A percentile compares a stretch with the other conserved stretches of the same genome.
These are phyloP conservation scores for Caenorhabditis latens DNA, from an alignment of 1,140 invertebrate species.

Conservation along the genomic window DNA sequence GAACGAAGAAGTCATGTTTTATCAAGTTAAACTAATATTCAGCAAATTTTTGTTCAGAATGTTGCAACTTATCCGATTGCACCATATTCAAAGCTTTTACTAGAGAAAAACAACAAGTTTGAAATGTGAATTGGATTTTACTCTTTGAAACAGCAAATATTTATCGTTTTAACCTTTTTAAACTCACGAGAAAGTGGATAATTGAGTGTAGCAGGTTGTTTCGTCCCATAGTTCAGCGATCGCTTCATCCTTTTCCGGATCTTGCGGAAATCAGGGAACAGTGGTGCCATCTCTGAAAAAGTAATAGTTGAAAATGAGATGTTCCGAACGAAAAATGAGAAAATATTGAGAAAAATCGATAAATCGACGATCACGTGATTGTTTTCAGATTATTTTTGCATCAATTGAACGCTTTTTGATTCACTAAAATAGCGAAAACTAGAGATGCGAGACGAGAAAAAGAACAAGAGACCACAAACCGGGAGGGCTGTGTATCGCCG, in stretches of 20 bases:
- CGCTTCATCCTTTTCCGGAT: constrained; percentile 69
- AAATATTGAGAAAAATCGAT: constrained; percentile 10
- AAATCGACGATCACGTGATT: constrained; percentile 13
- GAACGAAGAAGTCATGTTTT: background rate
- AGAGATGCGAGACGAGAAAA: background rate
- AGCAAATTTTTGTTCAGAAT: too few relatives aligned
- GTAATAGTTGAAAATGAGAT: background rate
- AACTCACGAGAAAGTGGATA: constrained; percentile 68
- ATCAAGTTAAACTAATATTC: too few relatives aligned
- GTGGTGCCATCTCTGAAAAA: constrained; percentile 68
- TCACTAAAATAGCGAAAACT: background rate
- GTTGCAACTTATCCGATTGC: background rate
- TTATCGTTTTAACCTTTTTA: background rate
- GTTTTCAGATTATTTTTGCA: background rate
- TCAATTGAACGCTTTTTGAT: constrained; percentile 21
- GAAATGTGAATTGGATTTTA: too few relatives aligned
- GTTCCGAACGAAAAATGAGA: background rate
- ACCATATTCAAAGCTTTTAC: too few relatives aligned
- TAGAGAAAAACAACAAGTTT: background rate
- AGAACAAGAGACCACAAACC: constrained; percentile 32
- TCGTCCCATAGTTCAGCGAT: constrained; percentile 68
- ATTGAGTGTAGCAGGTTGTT: constrained; percentile 66
- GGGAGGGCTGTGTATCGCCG: background rate
- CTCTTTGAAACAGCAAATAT: too few relatives aligned
- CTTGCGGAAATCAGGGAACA: constrained; percentile 66